Evolutionary conservation across 2,113 vertebrate genomes (phyloP).

Genomic region (Azemiops feae): DNA sequence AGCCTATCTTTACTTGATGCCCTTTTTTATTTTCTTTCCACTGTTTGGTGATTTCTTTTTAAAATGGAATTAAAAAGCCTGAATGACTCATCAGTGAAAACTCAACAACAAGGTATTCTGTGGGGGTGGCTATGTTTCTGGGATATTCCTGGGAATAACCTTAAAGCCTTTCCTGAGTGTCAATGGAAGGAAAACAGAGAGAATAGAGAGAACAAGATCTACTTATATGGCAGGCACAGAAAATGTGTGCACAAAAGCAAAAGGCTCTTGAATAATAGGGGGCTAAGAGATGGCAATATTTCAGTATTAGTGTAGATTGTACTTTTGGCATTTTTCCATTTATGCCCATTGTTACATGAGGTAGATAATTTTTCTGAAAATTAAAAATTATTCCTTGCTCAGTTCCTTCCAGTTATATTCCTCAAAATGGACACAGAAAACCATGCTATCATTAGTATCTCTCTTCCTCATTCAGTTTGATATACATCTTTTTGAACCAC

Average conservation of each 20-base stretch:
- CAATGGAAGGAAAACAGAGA: conserved; percentile 55
- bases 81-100: conserved; percentile 77
- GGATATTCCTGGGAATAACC: conserved; percentile 73
- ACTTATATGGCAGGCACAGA: conserved; percentile 58
- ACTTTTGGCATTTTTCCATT: background rate
- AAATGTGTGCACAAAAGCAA: conserved; percentile 37
- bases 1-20: conserved; percentile 75
- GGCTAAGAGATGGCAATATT: conserved; percentile 4
- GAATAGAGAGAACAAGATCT: conserved; percentile 51
- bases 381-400: background rate
- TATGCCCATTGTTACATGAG: background rate
- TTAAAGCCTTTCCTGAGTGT: conserved; percentile 64
- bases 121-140: conserved; percentile 73
- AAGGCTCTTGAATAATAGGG: conserved; percentile 28
- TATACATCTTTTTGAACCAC: background rate
- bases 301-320: rapidly evolving
- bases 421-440: background rate
- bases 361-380: background rate
- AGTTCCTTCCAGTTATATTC: background rate
- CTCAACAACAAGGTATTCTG: conserved; percentile 78
- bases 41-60: conserved; percentile 76
- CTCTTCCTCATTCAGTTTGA: background rate
- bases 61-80: conserved; percentile 75
- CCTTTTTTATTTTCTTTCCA: conserved; percentile 69
- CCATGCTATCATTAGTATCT: background rate